Conservation (phyloP, 2,888 invertebrate genomes). For the Coelinius sp. region DNA sequence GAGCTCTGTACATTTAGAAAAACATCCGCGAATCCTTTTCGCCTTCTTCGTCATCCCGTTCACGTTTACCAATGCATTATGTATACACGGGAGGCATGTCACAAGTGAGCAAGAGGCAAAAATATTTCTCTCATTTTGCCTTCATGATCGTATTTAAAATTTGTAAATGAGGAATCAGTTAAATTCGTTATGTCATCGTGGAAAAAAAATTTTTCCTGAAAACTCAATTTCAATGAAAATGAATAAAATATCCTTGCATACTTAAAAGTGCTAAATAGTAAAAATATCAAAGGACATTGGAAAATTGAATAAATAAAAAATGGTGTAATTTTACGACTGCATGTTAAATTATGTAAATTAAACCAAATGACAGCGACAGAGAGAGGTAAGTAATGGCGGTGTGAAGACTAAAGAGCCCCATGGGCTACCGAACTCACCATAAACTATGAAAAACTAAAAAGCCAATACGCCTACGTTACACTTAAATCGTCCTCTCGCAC, state of each 20-base stretch:
- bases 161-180: neutral
- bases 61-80: conserved; percentile 38
- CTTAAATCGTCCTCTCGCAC: neutral
- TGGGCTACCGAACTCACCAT: neutral
- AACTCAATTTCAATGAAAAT: neutral
- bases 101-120: conserved; percentile 4
- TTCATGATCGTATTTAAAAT: neutral
- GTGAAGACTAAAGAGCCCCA: neutral
- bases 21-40: conserved; percentile 6
- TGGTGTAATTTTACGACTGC: neutral
- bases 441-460: neutral
- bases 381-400: neutral
- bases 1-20: neutral
- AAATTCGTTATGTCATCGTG: neutral
- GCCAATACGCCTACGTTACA: neutral
- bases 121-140: conserved; percentile 1
- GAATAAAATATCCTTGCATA: neutral
- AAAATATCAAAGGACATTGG: neutral
- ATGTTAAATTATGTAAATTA: neutral
- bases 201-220: neutral
- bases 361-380: neutral
- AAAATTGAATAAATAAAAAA: neutral
- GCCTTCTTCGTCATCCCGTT: conserved; percentile 27
- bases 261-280: neutral
- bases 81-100: conserved; percentile 16